Percentiles rank a stretch among this genome's conserved stretches.
Conservation (phyloP, 2,888 invertebrate genomes). For the Melanostoma scalare region DNA sequence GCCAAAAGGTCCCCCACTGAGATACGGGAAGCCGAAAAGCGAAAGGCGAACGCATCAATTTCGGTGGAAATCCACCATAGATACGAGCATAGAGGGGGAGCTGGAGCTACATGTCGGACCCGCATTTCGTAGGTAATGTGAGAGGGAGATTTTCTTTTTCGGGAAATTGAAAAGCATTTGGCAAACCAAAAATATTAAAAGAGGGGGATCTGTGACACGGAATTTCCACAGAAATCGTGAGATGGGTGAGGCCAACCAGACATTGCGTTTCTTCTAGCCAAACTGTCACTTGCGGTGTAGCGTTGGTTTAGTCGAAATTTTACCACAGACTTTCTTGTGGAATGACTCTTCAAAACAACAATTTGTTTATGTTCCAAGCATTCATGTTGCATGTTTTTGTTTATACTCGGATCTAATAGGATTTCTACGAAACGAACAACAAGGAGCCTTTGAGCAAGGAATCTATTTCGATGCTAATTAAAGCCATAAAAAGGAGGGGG, state of each 20-base stretch:
- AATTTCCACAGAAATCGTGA: constrained; percentile 52
- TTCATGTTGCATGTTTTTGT: constrained; percentile 59
- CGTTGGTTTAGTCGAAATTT: neutral
- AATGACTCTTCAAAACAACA: constrained; percentile 40
- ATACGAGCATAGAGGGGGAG: constrained; percentile 19
- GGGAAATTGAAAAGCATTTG: constrained; percentile 62
- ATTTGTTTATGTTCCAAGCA: constrained; percentile 64
- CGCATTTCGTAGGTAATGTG: constrained; percentile 3
- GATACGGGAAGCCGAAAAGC: constrained; percentile 15
- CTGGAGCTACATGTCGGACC: constrained; percentile 13
- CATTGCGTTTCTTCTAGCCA: constrained; percentile 10
- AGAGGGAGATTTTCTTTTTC: constrained; percentile 50
- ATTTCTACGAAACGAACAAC: constrained; percentile 47
- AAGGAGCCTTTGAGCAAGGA: constrained; percentile 43
- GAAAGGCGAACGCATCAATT: constrained; percentile 51
- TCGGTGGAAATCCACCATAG: constrained; percentile 36
- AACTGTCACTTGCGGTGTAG: constrained; percentile 32
- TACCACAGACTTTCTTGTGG: constrained; percentile 5
- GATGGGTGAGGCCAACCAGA: constrained; percentile 8
- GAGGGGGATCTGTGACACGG: constrained; percentile 48
- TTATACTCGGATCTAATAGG: constrained; percentile 62
- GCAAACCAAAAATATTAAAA: constrained; percentile 31
- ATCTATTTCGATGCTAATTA: constrained; percentile 72
- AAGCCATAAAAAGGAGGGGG: constrained; percentile 53
- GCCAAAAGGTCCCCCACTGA: constrained; percentile 73